A percentile compares a stretch with the other conserved stretches of the same genome.
phyloP scores from a whole-genome alignment of 2,888 invertebrate species.

The Tethea ocularis region DNA sequence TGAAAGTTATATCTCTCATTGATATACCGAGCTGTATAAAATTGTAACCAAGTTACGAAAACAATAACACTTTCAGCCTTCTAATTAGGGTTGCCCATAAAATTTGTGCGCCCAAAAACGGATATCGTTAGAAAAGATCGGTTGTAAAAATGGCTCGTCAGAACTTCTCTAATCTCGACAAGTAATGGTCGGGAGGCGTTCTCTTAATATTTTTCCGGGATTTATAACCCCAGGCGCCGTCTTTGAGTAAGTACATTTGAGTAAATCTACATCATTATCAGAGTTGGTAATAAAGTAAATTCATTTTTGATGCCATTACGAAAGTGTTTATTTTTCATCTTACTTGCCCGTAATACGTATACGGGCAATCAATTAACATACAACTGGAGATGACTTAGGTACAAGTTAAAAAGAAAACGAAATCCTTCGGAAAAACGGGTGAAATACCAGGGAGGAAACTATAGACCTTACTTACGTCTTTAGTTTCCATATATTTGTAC shows the following conservation, averaged over 20 bases:
- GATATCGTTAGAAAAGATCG: neutral
- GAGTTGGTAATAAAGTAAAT: neutral
- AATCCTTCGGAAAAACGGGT: too few relatives aligned
- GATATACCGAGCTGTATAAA: too few relatives aligned
- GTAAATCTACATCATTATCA: neutral
- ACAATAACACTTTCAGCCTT: neutral
- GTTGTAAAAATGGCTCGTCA: neutral
- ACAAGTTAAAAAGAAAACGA: too few relatives aligned
- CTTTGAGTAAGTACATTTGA: neutral
- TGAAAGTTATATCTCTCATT: too few relatives aligned
- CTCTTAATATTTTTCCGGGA: neutral
- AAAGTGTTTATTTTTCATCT: neutral
- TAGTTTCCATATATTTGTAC: too few relatives aligned
- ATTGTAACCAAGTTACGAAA: neutral
- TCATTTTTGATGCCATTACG: neutral
- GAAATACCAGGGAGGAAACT: too few relatives aligned
- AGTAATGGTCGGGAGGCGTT: neutral
- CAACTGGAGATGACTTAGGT: too few relatives aligned
- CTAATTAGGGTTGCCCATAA: constrained; percentile 4
- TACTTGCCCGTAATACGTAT: too few relatives aligned
- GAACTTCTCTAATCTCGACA: neutral
- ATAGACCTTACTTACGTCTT: too few relatives aligned
- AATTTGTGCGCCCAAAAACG: neutral
- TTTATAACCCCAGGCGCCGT: neutral
- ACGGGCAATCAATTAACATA: too few relatives aligned